phyloP scores from a whole-genome alignment of 2,797 vertebrate species.

The Chrysolophus pictus region DNA sequence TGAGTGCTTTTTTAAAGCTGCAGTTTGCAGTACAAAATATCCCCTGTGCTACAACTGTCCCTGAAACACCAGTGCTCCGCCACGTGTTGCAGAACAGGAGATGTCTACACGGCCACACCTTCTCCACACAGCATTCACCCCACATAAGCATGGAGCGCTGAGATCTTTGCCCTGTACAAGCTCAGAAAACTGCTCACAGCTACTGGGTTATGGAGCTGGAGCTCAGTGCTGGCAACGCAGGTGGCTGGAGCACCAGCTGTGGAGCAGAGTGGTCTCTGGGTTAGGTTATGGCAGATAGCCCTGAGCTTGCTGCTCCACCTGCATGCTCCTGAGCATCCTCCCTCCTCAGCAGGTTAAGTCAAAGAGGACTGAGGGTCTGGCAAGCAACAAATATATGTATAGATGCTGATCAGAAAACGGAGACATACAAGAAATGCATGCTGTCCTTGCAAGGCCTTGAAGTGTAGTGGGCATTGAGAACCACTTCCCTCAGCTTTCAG shows the following conservation, averaged over 20 bases:
- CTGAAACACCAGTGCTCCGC: background rate
- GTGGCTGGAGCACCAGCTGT: background rate
- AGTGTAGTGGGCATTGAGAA: background rate
- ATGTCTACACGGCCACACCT: background rate
- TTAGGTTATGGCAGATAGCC: background rate
- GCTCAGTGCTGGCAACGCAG: background rate
- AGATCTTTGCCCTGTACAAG: background rate
- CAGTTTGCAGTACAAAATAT: slow-evolving; percentile 21
- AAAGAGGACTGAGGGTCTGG: background rate
- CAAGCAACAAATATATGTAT: background rate
- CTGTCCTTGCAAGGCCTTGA: background rate
- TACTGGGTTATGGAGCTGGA: background rate
- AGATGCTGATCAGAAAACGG: background rate
- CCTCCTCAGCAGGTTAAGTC: background rate
- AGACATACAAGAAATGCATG: background rate
- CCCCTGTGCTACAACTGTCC: background rate
- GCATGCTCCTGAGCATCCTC: background rate
- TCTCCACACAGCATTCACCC: background rate
- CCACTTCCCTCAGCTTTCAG: rapidly evolving
- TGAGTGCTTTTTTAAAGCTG: slow-evolving; percentile 20
- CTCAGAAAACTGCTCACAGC: background rate
- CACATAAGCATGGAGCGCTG: background rate
- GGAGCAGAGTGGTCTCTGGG: background rate
- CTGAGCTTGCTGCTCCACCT: background rate
- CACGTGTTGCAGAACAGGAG: background rate